Percentiles rank a stretch among this genome's conserved stretches.
Evolutionary conservation across 2,888 invertebrate species (phyloP).

Genomic region (Athalia circularis): DNA sequence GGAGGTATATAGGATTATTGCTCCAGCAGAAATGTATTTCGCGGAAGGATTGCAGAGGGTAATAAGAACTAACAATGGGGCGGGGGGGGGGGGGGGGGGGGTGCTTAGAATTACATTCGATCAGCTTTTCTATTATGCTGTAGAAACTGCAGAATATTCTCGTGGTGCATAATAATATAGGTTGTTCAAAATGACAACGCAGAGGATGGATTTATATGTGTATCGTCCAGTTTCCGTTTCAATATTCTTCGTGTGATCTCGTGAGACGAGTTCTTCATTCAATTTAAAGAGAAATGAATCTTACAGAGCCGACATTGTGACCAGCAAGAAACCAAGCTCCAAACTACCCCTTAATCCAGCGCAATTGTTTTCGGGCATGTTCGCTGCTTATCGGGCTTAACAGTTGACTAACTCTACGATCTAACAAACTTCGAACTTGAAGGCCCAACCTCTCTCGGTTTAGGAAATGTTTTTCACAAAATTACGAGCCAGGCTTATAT

Average conservation of each 20-base stretch:
- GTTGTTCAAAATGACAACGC: no score
- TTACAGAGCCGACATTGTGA: constrained; percentile 60
- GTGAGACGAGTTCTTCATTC: constrained; percentile 10
- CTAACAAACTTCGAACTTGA: constrained; percentile 68
- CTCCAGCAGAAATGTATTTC: no score
- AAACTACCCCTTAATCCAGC: constrained; percentile 59
- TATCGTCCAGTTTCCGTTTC: neutral
- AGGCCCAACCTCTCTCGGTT: constrained; percentile 29
- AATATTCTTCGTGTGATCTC: neutral
- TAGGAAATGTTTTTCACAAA: constrained; percentile 34
- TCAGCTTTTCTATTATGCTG: no score
- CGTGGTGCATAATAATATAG: no score
- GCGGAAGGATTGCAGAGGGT: no score
- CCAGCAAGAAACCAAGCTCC: constrained; percentile 51
- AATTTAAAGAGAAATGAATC: constrained; percentile 57
- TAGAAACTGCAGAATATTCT: no score
- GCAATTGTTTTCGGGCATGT: constrained; percentile 71
- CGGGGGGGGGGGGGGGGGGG: no score
- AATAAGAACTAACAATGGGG: no score
- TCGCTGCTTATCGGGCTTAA: constrained; percentile 73
- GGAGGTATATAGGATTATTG: no score
- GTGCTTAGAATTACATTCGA: no score
- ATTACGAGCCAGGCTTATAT: constrained; percentile 15
- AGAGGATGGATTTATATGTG: neutral
- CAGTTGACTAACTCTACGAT: constrained; percentile 72